Base-by-base conservation (phyloP, 2,797 vertebrate species). In the Agapornis canus region DNA sequence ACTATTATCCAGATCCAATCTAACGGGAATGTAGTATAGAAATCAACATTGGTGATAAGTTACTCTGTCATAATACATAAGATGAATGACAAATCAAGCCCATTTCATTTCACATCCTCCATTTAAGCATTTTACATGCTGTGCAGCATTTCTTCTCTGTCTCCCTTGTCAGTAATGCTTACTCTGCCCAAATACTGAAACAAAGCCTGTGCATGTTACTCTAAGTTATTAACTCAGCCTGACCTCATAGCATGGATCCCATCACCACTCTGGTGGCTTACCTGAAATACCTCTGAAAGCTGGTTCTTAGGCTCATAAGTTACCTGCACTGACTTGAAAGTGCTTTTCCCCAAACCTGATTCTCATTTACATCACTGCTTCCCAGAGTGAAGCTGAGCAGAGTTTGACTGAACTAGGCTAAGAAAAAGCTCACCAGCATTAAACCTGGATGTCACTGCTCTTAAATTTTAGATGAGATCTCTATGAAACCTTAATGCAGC, bases 371-470 rank as follows among this genome's bases (percentile, higher is more conserved):
- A 18, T 25, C 6, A 70, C 19, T 32, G 40, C 43, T 71, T 66
- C 59, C 39, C 51, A 37, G 54, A 86, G 57, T 20, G 54, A 80
- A 88, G 43, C 52, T 14, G 23, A 73, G 47, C 48, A 61, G 57
- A 75, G 43, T 59, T 71, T 95, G 93, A 93, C 82, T 95, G 93
- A 95, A 93, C 25, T 87, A 59, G 86, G 82, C 78, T 97, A 89
- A 66, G 57, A 23, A 72, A 86, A 63, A 91, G 66, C 31, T 45
- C n/a, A 78, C 54, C 35, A 71, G 56, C 54, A 87, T 75, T 61
- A 78, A 78, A 89, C 54, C 69, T 91, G 78, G 64, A 77, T 83
- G 76, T 57, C 65, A 60, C 39, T 32, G 76, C 76, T 89, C 91
- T 80, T 51, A 70, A 43, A 66, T 78, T 86, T 86, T 22, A 93